Evolutionary conservation across 2,797 vertebrate species (phyloP).

Genomic region (Ptychadena robeensis): DNA sequence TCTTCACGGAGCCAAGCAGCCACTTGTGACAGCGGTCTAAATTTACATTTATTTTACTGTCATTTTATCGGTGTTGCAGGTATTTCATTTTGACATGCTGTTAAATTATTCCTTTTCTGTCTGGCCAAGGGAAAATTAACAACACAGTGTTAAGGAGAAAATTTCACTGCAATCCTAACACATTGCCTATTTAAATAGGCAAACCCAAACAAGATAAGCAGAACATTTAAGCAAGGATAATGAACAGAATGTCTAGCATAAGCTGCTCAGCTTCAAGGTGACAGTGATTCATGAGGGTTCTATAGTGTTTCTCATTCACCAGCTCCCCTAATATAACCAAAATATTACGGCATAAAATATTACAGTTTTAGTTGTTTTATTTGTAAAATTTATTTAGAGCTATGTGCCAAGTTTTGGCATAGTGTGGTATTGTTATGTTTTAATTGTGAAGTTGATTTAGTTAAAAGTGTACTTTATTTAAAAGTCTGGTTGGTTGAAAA

Average conservation of each 20-base stretch:
- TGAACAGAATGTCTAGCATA: neutral
- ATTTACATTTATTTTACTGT: conserved; percentile 82
- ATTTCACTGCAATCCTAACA: conserved; percentile 14
- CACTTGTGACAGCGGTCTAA: conserved; percentile 80
- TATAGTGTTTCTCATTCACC: neutral
- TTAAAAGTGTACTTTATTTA: too few species aligned
- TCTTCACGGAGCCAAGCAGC: conserved; percentile 77
- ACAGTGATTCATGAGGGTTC: neutral
- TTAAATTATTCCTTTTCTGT: conserved; percentile 74
- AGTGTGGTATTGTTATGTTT: too few species aligned
- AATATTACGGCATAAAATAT: neutral
- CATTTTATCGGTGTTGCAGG: conserved; percentile 78
- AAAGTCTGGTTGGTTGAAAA: too few species aligned
- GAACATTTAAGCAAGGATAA: neutral
- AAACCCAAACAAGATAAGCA: neutral
- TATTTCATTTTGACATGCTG: conserved; percentile 78
- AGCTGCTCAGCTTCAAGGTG: neutral
- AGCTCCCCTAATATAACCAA: neutral
- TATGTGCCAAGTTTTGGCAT: neutral
- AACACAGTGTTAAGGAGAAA: conserved; percentile 63
- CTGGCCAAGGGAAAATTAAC: conserved; percentile 75
- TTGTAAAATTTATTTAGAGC: too few species aligned
- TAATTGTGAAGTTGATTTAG: too few species aligned
- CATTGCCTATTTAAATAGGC: conserved; percentile 9
- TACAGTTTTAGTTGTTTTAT: neutral